Evolutionary conservation across 2,888 invertebrate species (phyloP).

Genomic region (Aphrophora alni): DNA sequence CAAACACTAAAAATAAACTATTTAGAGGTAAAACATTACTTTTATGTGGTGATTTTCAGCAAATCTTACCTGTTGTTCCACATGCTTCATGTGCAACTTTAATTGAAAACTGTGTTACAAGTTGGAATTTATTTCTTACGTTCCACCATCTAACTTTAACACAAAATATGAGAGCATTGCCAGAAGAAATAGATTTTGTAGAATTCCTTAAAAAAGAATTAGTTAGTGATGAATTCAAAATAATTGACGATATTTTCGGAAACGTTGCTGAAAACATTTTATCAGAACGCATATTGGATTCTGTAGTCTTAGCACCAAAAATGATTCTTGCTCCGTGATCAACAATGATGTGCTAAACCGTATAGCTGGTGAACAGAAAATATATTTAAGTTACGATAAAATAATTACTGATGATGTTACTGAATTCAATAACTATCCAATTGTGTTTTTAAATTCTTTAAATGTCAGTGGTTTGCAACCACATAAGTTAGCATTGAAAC

Average conservation of each 20-base stretch:
- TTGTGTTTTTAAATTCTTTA: no score
- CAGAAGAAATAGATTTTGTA: neutral
- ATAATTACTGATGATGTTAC: no score
- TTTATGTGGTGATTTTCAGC: slow-evolving; percentile 11
- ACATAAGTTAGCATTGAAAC: slow-evolving; percentile 15
- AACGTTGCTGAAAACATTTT: slow-evolving; percentile 12
- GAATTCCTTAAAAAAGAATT: neutral
- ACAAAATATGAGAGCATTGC: slow-evolving; percentile 10
- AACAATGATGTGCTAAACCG: slow-evolving; percentile 10
- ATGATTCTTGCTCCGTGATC: slow-evolving; percentile 18
- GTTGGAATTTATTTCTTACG: neutral
- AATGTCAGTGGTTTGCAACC: neutral
- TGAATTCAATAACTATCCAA: no score
- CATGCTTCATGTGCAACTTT: slow-evolving; percentile 10
- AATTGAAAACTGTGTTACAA: slow-evolving; percentile 9
- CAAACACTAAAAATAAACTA: slow-evolving; percentile 14
- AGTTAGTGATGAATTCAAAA: neutral
- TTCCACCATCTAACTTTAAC: slow-evolving; percentile 1
- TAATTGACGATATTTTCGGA: neutral
- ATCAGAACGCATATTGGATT: slow-evolving; percentile 18
- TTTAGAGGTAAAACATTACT: slow-evolving; percentile 12
- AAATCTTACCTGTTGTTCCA: slow-evolving; percentile 16
- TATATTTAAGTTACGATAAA: slow-evolving; percentile 1
- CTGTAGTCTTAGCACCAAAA: slow-evolving; percentile 14
- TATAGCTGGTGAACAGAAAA: slow-evolving; percentile 17